These are phyloP conservation scores for Myzus persicae DNA, from an alignment of 1,140 invertebrate species.

Conservation along the genomic window DNA sequence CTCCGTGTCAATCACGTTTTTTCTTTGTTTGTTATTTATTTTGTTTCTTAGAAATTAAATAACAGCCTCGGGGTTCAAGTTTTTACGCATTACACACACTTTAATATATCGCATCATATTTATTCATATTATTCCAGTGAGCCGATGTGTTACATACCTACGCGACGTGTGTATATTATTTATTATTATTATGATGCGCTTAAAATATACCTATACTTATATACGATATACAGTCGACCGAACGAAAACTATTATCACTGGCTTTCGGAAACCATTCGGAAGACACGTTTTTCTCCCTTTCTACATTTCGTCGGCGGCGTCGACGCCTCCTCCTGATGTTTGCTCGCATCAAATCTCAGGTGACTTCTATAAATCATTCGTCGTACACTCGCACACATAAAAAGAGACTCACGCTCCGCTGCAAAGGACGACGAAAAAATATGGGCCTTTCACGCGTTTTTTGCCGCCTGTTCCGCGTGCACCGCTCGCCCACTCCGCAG, in stretches of 20 bases:
- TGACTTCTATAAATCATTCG: constrained; percentile 53
- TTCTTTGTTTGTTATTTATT: not conserved
- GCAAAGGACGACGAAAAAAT: constrained; percentile 43
- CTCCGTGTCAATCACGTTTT: constrained; percentile 37
- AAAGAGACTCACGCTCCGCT: not conserved
- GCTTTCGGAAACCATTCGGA: constrained; percentile 15
- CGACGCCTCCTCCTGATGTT: not conserved
- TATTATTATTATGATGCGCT: not conserved
- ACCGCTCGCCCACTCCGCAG: not conserved
- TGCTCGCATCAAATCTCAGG: constrained; percentile 45
- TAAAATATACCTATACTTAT: not conserved
- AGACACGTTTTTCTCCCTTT: not conserved
- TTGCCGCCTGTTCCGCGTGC: not conserved
- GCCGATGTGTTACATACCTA: not conserved
- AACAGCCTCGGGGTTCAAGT: not conserved
- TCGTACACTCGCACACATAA: not conserved
- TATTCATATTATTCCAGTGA: not conserved
- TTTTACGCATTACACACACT: not conserved
- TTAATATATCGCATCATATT: not conserved
- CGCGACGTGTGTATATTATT: not conserved
- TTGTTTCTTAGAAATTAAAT: not conserved
- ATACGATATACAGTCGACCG: not conserved
- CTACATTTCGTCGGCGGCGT: not conserved
- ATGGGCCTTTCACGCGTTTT: constrained; percentile 15
- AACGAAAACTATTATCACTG: constrained; percentile 32